Base-by-base conservation (phyloP, 2,888 invertebrate genomes). In the Aquatica leii region DNA sequence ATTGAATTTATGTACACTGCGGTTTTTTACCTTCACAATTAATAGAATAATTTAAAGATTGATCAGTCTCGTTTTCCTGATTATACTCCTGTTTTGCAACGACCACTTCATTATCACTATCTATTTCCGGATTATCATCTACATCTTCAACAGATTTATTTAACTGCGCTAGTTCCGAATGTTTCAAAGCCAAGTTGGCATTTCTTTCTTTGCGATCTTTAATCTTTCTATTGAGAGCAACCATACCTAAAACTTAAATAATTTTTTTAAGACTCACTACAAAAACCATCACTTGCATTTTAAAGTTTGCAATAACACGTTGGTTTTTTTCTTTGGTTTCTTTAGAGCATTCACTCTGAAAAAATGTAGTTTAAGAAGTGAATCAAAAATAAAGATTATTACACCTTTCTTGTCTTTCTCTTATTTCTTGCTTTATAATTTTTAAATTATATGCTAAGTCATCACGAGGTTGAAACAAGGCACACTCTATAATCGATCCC, bases 221-320 rank as follows among this genome's bases (percentile, higher is more conserved):
- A 15, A 75, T 48, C 61, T 73, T 73, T 24, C 71, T 59, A 50
- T 69, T 71, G 51, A 75, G 69, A 0, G 73, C 73, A 3, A 73
- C 73, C 68, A 74, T 71, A 64, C 73, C 73, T 73, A 58, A 48
- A 65, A 62, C n/a, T n/a, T 61, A 24, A 24, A 12, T 14, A 20
- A 57, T 43, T 53, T 61, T 37, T 53, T 17, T 2, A 43, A 43
- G n/a, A 43, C 14, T 14, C 41, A 4, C 17, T 15, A 4, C 12
- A 34, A 31, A 24, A 5, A 21, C 14, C 40, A 24, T 43, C 61
- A 24, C 65, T 54, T 69, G 73, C 75, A 74, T 71, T 75, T 75
- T 54, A 75, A 68, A 20, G 75, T 74, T 66, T 75, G 75, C 12
- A 72, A 60, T 15, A 75, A 60, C 66, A 72, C 69, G 12, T 62